A percentile compares a stretch with the other conserved stretches of the same genome.
phyloP scores from a whole-genome alignment of 1,140 invertebrate genomes.

The Metaphire vulgaris region DNA sequence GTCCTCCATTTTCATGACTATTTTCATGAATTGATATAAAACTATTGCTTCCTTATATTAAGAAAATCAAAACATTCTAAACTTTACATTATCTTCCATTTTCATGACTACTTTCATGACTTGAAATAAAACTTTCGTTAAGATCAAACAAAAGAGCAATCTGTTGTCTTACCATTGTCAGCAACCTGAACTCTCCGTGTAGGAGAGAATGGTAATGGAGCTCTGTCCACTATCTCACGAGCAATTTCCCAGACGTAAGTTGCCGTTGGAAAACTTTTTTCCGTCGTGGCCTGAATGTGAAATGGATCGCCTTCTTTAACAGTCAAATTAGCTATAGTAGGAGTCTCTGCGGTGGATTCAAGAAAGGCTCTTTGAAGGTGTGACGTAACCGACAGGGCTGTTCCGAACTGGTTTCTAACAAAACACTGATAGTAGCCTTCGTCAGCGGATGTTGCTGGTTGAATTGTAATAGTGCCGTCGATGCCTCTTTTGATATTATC shows the following conservation, averaged over 20 bases:
- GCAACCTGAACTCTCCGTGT: neutral
- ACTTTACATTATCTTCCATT: no score
- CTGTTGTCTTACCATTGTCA: neutral
- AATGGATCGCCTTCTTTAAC: neutral
- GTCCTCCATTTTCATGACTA: no score
- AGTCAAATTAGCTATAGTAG: neutral
- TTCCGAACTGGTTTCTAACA: neutral
- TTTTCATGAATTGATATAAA: no score
- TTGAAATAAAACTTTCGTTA: no score
- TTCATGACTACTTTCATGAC: no score
- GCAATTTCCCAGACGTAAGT: neutral
- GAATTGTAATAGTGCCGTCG: neutral
- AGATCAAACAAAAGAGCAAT: neutral
- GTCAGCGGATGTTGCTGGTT: neutral
- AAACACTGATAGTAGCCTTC: neutral
- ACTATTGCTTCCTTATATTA: no score
- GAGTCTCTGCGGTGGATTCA: neutral
- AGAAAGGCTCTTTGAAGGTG: neutral
- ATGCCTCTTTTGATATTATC: neutral
- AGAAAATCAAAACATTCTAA: no score
- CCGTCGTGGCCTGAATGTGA: neutral
- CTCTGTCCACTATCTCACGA: neutral
- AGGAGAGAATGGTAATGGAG: neutral
- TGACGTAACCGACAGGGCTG: neutral
- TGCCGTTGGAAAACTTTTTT: neutral